Percentiles rank a stretch among this genome's conserved stretches.
These are phyloP conservation scores for Siniperca chuatsi DNA, from an alignment of 2,113 vertebrate species.

Conservation along the genomic window DNA sequence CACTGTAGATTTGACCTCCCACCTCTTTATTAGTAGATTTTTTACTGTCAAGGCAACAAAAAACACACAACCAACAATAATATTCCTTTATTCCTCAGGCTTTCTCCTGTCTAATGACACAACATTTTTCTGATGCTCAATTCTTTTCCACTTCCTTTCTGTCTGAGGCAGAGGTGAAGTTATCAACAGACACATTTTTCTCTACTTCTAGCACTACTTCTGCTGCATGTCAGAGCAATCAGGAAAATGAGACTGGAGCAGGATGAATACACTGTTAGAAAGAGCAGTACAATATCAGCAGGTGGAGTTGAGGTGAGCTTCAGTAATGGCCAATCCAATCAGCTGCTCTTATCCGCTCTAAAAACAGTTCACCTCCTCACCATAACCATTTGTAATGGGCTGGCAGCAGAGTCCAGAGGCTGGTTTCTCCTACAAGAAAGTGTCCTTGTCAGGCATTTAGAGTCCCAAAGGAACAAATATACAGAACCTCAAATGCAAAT, in stretches of 20 bases:
- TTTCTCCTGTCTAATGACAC: neutral
- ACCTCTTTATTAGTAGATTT: neutral
- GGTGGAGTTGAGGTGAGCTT: neutral
- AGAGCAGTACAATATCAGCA: neutral
- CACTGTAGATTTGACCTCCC: neutral
- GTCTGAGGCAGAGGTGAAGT: neutral
- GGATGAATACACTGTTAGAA: neutral
- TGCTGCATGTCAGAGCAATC: neutral
- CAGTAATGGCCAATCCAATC: constrained; percentile 18
- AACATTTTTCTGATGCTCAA: neutral
- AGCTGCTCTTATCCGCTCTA: neutral
- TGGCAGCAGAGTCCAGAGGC: neutral
- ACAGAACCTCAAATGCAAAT: neutral
- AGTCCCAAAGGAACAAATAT: neutral
- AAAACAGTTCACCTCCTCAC: constrained; percentile 5
- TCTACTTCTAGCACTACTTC: too few relatives aligned
- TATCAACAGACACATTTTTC: neutral
- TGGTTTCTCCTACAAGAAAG: neutral
- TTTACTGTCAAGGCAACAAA: neutral
- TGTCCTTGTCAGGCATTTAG: neutral
- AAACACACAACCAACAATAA: neutral
- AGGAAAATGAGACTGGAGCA: neutral
- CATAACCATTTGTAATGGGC: constrained; percentile 14
- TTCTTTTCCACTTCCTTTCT: too few relatives aligned
- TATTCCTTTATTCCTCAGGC: neutral